Conservation (phyloP, 2,888 invertebrate species). For the Seladonia tumulorum region DNA sequence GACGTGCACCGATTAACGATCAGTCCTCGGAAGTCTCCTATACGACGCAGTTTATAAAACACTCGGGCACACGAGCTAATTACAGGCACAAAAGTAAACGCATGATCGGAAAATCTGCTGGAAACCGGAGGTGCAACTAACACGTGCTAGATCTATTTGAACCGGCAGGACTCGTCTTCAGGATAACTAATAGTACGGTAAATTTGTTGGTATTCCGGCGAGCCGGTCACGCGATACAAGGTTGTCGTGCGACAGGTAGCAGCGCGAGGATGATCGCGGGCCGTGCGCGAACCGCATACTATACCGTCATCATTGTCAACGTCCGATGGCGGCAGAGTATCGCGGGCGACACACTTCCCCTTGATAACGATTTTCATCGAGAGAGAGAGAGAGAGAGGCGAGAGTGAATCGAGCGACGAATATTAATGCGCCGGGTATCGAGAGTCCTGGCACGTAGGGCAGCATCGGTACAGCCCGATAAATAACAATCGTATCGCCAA, state of each 20-base stretch:
- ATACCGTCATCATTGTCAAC: background rate
- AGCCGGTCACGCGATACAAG: slow-evolving; percentile 3
- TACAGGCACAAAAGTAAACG: background rate
- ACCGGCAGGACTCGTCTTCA: background rate
- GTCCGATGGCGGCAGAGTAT: background rate
- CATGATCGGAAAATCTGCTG: background rate
- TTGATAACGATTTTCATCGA: slow-evolving; percentile 54
- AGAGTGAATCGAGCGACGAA: slow-evolving; percentile 13
- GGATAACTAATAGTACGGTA: background rate
- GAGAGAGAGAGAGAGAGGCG: background rate
- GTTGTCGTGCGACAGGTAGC: background rate
- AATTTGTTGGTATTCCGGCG: slow-evolving; percentile 2
- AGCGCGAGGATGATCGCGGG: slow-evolving; percentile 2
- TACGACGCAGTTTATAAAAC: background rate
- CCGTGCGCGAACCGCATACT: background rate
- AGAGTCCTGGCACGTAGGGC: slow-evolving; percentile 35
- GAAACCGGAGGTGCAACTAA: background rate
- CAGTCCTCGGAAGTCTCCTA: background rate
- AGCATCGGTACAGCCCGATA: slow-evolving; percentile 66
- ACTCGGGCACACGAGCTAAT: background rate
- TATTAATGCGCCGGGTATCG: slow-evolving; percentile 58
- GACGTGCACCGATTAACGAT: background rate
- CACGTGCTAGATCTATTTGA: slow-evolving; percentile 8
- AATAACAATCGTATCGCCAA: slow-evolving; percentile 78
- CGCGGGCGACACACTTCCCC: slow-evolving; percentile 3